A percentile compares a stretch with the other conserved stretches of the same genome.
Evolutionary conservation across 2,888 invertebrate genomes (phyloP).

Genomic region (Fragum whitleyi): DNA sequence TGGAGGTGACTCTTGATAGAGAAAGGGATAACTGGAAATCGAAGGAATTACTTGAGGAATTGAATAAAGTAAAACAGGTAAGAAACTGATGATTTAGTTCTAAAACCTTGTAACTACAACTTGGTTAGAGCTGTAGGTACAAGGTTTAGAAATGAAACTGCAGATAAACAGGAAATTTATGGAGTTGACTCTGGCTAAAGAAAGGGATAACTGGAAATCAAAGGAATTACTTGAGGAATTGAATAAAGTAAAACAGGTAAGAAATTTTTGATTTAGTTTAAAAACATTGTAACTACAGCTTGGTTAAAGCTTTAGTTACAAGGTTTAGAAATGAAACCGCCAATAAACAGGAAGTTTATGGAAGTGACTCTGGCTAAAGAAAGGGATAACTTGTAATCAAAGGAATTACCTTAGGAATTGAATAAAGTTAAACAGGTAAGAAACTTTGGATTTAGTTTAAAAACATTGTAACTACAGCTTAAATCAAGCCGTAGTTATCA

Average conservation of each 20-base stretch:
- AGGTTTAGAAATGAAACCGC: too few species aligned
- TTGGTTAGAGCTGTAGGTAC: too few species aligned
- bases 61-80: conserved; percentile 49
- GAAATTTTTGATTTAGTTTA: too few species aligned
- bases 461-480: too few species aligned
- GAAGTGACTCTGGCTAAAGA: conserved; percentile 53
- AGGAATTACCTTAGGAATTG: conserved; percentile 50
- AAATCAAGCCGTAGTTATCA: too few species aligned
- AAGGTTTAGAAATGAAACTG: too few species aligned
- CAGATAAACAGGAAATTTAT: conserved; percentile 50
- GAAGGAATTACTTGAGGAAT: conserved; percentile 49
- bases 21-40: conserved; percentile 60
- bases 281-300: too few species aligned
- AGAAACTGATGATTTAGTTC: too few species aligned
- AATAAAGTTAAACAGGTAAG: conserved; percentile 47
- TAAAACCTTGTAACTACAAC: too few species aligned
- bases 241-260: conserved; percentile 47
- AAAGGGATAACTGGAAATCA: conserved; percentile 58
- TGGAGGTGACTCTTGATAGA: conserved; percentile 51
- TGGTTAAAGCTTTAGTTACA: too few species aligned
- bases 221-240: conserved; percentile 51
- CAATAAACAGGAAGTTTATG: conserved; percentile 55
- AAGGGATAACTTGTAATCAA: conserved; percentile 54
- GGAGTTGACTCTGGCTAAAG: conserved; percentile 52
- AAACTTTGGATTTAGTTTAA: too few species aligned